phyloP scores from a whole-genome alignment of 2,113 vertebrate genomes.

The Noctilio leporinus region DNA sequence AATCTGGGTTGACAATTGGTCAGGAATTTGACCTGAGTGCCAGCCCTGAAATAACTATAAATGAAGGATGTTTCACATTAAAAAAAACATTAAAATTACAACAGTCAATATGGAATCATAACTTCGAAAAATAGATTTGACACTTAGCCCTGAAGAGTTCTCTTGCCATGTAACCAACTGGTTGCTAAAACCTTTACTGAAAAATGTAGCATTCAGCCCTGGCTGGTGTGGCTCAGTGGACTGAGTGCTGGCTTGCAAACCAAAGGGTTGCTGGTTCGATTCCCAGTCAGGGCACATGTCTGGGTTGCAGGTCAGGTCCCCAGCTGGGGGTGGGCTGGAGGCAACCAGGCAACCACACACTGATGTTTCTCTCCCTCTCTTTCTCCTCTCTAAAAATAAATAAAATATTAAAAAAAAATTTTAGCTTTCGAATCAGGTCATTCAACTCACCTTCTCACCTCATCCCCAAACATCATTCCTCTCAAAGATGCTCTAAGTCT shows the following conservation, averaged over 20 bases:
- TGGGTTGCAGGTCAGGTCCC: too few species aligned
- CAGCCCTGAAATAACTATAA: background rate
- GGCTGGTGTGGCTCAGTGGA: too few species aligned
- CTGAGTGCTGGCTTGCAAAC: too few species aligned
- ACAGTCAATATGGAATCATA: background rate
- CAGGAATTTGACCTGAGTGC: background rate
- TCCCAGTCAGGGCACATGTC: too few species aligned
- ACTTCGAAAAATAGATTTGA: background rate
- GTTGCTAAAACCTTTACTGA: background rate
- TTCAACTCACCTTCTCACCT: background rate
- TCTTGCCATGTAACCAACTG: background rate
- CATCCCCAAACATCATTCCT: background rate
- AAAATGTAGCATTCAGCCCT: too few species aligned
- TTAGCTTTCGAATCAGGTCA: background rate
- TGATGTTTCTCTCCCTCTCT: too few species aligned
- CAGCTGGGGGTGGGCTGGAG: too few species aligned
- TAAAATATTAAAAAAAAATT: conserved; percentile 16
- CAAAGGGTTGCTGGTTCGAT: too few species aligned
- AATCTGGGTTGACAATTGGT: background rate
- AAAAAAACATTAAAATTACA: background rate
- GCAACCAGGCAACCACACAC: too few species aligned
- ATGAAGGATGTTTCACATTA: background rate
- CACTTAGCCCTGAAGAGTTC: background rate
- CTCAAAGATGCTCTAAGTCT: background rate
- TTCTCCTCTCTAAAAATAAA: too few species aligned